These are phyloP conservation scores for Anisognathus igniventris DNA, from an alignment of 2,797 vertebrate genomes.

Conservation along the genomic window DNA sequence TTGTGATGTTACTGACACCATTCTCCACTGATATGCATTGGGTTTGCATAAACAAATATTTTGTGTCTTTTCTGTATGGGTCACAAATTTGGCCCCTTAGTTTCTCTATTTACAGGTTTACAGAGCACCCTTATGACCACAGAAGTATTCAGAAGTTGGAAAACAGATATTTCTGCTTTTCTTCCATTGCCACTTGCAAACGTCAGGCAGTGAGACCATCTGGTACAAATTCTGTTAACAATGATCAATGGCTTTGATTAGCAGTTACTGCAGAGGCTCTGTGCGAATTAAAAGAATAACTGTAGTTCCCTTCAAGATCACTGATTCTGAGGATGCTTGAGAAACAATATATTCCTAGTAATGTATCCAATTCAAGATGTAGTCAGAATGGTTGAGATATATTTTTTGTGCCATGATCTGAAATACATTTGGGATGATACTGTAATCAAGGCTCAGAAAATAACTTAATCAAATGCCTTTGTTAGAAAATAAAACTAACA, in stretches of 20 bases:
- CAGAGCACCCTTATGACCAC: not conserved
- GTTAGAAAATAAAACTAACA: conserved; percentile 32
- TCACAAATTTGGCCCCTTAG: not conserved
- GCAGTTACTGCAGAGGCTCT: not conserved
- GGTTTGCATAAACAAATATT: not conserved
- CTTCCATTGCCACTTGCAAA: not conserved
- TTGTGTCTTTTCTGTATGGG: not conserved
- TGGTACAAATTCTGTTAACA: not conserved
- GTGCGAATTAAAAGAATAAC: not conserved
- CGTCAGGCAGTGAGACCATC: not conserved
- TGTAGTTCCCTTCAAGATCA: not conserved
- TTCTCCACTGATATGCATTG: not conserved
- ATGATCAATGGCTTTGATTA: not conserved
- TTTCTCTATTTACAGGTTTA: not conserved
- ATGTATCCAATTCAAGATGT: not conserved
- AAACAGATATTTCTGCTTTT: not conserved
- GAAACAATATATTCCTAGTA: not conserved
- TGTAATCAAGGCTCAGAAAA: conserved; percentile 8
- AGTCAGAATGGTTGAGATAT: not conserved
- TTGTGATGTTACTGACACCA: not conserved
- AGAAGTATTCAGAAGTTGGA: not conserved
- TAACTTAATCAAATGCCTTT: conserved; percentile 31
- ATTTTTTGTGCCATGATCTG: not conserved
- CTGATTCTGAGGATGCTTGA: not conserved
- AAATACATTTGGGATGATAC: not conserved